phyloP scores from a whole-genome alignment of 2,797 vertebrate genomes.

The Chaenodraco wilsoni region DNA sequence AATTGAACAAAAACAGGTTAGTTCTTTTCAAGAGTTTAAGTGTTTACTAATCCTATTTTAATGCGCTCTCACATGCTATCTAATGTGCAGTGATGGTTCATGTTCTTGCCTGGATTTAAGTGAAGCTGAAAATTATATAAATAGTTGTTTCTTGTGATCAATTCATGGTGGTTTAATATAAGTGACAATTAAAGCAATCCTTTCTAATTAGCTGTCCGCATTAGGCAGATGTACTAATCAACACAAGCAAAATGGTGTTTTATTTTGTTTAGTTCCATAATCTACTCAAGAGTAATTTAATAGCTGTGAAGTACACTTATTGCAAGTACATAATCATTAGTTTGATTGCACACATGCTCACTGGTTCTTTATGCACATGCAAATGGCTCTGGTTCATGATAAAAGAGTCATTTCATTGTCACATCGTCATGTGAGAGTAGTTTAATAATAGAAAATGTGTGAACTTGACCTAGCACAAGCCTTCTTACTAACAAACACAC shows the following conservation, averaged over 20 bases:
- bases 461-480: conserved; percentile 10
- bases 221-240: conserved; percentile 66
- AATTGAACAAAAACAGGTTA: background rate
- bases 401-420: conserved; percentile 34
- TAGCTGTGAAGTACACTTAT: conserved; percentile 67
- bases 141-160: conserved; percentile 57
- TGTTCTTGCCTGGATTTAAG: conserved; percentile 59
- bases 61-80: background rate
- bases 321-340: conserved; percentile 19
- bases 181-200: conserved; percentile 67
- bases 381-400: conserved; percentile 19
- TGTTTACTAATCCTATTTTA: background rate
- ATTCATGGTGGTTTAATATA: conserved; percentile 61
- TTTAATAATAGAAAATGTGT: background rate
- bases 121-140: conserved; percentile 66
- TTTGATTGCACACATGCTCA: conserved; percentile 21
- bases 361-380: conserved; percentile 23
- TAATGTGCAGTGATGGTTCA: conserved; percentile 19
- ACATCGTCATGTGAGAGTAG: conserved; percentile 16
- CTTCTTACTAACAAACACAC: conserved; percentile 3
- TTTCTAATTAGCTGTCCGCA: conserved; percentile 66
- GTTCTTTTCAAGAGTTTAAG: background rate
- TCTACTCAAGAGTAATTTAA: conserved; percentile 73
- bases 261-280: conserved; percentile 68
- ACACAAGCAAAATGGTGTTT: conserved; percentile 58